These are phyloP conservation scores for Drosophila nannoptera DNA, from an alignment of 1,140 invertebrate genomes.

Conservation along the genomic window DNA sequence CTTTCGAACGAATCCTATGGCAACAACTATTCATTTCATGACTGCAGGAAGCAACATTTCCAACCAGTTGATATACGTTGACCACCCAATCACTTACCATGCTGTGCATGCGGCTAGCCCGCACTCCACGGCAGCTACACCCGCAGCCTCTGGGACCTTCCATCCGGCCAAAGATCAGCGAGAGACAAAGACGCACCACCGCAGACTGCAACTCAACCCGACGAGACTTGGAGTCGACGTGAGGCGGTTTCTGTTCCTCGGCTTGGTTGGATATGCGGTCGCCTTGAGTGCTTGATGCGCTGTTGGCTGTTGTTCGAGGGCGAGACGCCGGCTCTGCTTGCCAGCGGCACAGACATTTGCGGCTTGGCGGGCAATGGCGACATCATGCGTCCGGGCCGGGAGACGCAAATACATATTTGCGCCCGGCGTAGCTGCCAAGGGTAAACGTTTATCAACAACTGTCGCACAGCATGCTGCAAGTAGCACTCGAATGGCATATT, in stretches of 20 bases:
- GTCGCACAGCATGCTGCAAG: slow-evolving; percentile 22
- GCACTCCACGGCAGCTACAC: neutral
- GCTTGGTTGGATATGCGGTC: slow-evolving; percentile 54
- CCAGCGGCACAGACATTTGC: slow-evolving; percentile 36
- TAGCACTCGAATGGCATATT: slow-evolving; percentile 40
- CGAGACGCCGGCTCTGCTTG: slow-evolving; percentile 1
- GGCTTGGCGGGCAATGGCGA: slow-evolving; percentile 41
- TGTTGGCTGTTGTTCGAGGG: neutral
- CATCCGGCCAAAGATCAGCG: slow-evolving; percentile 23
- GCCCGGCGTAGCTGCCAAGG: slow-evolving; percentile 34
- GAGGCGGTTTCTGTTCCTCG: slow-evolving; percentile 2
- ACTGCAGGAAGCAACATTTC: neutral
- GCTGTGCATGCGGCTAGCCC: neutral
- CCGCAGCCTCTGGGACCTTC: neutral
- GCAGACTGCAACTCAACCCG: slow-evolving; percentile 12
- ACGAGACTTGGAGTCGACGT: slow-evolving; percentile 5
- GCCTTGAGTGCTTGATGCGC: slow-evolving; percentile 30
- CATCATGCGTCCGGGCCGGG: slow-evolving; percentile 35
- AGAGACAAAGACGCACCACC: slow-evolving; percentile 28
- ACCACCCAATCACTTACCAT: slow-evolving; percentile 16
- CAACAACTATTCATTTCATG: too few species aligned
- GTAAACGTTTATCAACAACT: slow-evolving; percentile 46
- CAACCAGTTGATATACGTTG: slow-evolving; percentile 12
- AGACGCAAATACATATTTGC: slow-evolving; percentile 15
- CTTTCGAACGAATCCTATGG: too few species aligned